Base-by-base conservation (phyloP, 2,888 invertebrate species). In the Actias luna region DNA sequence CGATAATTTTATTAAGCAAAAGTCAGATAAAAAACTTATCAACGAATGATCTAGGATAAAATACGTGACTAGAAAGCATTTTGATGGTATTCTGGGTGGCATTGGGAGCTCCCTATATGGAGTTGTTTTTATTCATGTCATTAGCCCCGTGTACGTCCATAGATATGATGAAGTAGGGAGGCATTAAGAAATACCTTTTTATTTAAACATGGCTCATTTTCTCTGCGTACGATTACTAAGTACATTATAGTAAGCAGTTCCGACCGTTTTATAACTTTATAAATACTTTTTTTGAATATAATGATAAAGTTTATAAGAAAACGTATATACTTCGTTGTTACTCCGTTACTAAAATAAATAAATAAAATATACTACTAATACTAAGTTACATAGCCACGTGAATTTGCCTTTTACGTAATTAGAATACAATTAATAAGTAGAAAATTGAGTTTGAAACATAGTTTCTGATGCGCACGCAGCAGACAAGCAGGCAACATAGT, bases 121-220 rank as follows among this genome's bases (percentile, higher is more conserved):
- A 80, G 79, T 83, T 88, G 89, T 89, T 90, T 84, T 84, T 80
- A 79, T 80, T 77, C 71, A 74, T 77, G 84, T 75, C 83, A 78
- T 83, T 84, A 85, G 77, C 83, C 84, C 77, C 75, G 63, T 63
- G 67, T 67, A 78, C 74, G 75, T 68, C 61, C 64, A 68, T 67
- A 65, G 60, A 59, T 36, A 64, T 55, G 39, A 33, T 29, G 59
- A 39, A 63, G 64, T 61, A 67, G 70, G 31, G 59, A 60, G 29
- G 60, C 10, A 61, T 50, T 55, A 2, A 55, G 55, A 29, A 42
- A 35, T 12, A 12, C 42, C 18, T 33, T 33, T 33, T 10, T 33
- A 33, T 39, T 39, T 16, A 12, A 39, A 39, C 5, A 42, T 5
- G 5, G 7, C 4, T 18, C 36, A 36, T 7, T 36, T 16, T 36